Evolutionary conservation across 2,113 vertebrate genomes (phyloP).

Genomic region (Microcebus lehilahytsara): DNA sequence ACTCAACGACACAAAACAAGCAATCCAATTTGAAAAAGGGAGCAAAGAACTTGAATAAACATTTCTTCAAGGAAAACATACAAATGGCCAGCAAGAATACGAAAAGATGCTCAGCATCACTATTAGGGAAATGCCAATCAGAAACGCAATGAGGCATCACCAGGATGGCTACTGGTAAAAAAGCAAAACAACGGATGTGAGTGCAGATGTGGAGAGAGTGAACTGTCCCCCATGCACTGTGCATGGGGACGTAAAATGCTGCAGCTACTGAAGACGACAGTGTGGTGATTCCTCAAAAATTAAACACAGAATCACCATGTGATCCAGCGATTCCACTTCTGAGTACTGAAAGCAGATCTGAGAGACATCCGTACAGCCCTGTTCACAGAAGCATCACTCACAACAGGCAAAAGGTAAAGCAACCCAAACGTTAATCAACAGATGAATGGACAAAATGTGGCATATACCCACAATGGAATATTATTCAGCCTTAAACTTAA

Average conservation of each 20-base stretch:
- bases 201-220: not conserved
- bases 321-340: not conserved
- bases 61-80: not conserved
- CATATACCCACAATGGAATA: rapidly evolving
- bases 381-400: not conserved
- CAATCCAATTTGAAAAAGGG: not conserved
- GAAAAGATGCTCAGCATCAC: not conserved
- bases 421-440: not conserved
- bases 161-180: not conserved
- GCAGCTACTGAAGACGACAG: not conserved
- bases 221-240: no score
- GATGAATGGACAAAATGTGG: no score
- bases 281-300: not conserved
- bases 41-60: not conserved
- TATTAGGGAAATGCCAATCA: not conserved
- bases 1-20: not conserved
- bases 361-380: rapidly evolving
- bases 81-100: not conserved
- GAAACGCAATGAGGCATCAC: not conserved
- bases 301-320: not conserved
- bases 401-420: not conserved
- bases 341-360: not conserved
- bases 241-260: rapidly evolving
- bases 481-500: not conserved
- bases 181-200: not conserved